phyloP scores from a whole-genome alignment of 2,888 invertebrate species.

The Linnaemya vulpina region DNA sequence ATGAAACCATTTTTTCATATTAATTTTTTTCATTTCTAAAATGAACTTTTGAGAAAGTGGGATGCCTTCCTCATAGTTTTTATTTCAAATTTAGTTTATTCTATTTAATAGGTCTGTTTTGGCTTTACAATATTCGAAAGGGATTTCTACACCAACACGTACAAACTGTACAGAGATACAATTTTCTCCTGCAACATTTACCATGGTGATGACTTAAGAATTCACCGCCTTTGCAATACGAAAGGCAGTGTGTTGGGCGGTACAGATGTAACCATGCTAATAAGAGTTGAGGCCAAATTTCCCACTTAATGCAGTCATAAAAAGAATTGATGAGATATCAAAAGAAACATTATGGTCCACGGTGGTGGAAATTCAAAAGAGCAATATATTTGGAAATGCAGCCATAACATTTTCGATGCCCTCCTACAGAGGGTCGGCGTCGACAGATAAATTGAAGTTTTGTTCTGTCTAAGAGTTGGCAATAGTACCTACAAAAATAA shows the following conservation, averaged over 20 bases:
- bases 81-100: not conserved
- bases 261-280: conserved; percentile 19
- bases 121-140: conserved; percentile 61
- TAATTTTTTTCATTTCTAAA: too few relatives aligned
- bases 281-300: conserved; percentile 28
- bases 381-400: conserved; percentile 24
- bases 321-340: conserved; percentile 18
- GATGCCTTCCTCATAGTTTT: too few relatives aligned
- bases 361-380: not conserved
- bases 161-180: conserved; percentile 40
- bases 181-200: conserved; percentile 45
- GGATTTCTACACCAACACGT: conserved; percentile 25
- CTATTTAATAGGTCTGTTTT: conserved; percentile 40
- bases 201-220: conserved; percentile 51
- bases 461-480: conserved; percentile 5
- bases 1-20: too few relatives aligned
- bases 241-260: conserved; percentile 45
- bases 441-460: conserved; percentile 13
- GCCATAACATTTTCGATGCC: conserved; percentile 43
- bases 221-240: conserved; percentile 36
- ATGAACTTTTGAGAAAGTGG: too few relatives aligned
- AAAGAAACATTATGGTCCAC: conserved; percentile 22
- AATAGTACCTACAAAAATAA: conserved; percentile 32
- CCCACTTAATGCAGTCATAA: conserved; percentile 11
- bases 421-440: not conserved